Base-by-base conservation (phyloP, 1,140 invertebrate species). In the Myzus persicae region DNA sequence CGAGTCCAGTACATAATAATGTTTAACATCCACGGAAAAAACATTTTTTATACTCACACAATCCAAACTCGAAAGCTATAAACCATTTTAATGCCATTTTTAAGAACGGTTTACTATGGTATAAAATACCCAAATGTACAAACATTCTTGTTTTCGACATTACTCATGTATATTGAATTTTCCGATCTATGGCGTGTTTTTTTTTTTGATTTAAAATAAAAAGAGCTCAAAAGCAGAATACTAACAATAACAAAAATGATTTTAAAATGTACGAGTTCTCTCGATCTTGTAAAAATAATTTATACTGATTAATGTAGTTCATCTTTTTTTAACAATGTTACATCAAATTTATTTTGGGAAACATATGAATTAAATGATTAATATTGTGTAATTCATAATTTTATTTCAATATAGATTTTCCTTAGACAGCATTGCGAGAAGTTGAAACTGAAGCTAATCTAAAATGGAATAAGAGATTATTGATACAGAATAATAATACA, bases 101-200 rank as follows among this genome's bases (percentile, higher is more conserved):
- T 90, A 42, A 42, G 51, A 26, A 90, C 18, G 5, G 89, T 59
- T 59, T 59, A 59, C 51, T 26, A 90, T 14, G 24, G 7, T 42
- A 31, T 59, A 59, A 24, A 11, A 90, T 38, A 90, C 51, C 42
- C 38, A 67, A 90, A 90, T 38, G 26, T 54, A 90, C 18, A 90
- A 42, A 90, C 51, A 90, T 90, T 40, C 88, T 89, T 90, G 51
- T 18, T 59, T 90, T 59, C 31, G 51, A 59, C 89, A 20, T 90
- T 59, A 59, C 1, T 2, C 51, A 26, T n/a, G 36, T 54, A 42
- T 90, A 67, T 90, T 59, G 36, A 36, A 40, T 67, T 90, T 59
- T 54, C 24, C 11, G 40, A 54, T 31, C 1, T 42, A 59, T 48
- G 20, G 2, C 20, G 31, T 59, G 24, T 59, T 90, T 31, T 85